Evolutionary conservation across 1,140 invertebrate species (phyloP).

Genomic region (Cotesia typhae): DNA sequence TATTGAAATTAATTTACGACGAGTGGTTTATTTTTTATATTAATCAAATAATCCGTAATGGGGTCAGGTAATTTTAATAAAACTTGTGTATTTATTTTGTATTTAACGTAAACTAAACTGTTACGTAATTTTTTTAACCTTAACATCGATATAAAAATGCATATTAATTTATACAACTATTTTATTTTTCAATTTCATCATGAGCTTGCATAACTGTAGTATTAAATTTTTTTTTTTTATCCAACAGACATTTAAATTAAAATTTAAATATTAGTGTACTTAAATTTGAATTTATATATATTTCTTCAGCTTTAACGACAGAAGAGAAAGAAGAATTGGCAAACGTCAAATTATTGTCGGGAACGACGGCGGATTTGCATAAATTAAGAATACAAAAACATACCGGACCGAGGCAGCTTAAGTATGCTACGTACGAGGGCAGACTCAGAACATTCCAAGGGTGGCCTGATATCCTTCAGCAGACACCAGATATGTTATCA

Average conservation of each 20-base stretch:
- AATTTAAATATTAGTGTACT: neutral
- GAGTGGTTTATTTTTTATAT: too few relatives aligned
- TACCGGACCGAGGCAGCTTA: conserved; percentile 69
- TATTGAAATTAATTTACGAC: too few relatives aligned
- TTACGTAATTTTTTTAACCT: too few relatives aligned
- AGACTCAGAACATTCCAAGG: conserved; percentile 72
- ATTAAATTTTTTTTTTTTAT: neutral
- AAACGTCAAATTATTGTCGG: conserved; percentile 54
- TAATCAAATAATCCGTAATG: conserved; percentile 22
- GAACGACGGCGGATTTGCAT: conserved; percentile 58
- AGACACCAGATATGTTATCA: conserved; percentile 74
- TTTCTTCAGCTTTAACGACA: conserved; percentile 29
- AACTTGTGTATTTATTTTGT: conserved; percentile 1
- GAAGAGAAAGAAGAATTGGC: conserved; percentile 48
- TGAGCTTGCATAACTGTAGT: conserved; percentile 22
- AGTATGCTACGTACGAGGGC: conserved; percentile 71
- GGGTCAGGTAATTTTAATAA: conserved; percentile 38
- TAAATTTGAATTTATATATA: too few relatives aligned
- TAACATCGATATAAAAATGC: neutral
- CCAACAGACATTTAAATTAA: neutral
- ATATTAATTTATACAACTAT: neutral
- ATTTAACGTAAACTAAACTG: neutral
- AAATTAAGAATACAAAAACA: conserved; percentile 74
- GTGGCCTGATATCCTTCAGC: conserved; percentile 73
- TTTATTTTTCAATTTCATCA: conserved; percentile 12